phyloP scores from a whole-genome alignment of 2,888 invertebrate species.

The Taphrorychus bicolor region DNA sequence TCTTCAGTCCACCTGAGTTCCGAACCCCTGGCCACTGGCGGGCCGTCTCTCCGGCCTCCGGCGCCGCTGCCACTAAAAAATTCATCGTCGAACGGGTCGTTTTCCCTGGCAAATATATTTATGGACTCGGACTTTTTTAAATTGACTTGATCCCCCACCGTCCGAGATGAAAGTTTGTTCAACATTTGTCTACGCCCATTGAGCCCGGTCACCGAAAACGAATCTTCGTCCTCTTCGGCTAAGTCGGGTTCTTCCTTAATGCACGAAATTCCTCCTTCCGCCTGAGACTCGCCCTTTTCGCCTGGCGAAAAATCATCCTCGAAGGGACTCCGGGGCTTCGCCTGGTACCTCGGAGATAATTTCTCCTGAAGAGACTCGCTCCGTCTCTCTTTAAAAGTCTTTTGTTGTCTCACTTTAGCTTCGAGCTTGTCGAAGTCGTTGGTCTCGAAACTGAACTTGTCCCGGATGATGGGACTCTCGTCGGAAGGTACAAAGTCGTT shows the following conservation, averaged over 20 bases:
- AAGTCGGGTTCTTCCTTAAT: constrained; percentile 57
- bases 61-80: constrained; percentile 71
- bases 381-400: constrained; percentile 40
- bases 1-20: constrained; percentile 62
- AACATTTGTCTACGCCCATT: constrained; percentile 51
- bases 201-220: constrained; percentile 44
- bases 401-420: constrained; percentile 45
- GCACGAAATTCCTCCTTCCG: constrained; percentile 52
- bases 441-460: constrained; percentile 62
- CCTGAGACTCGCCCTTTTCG: constrained; percentile 45
- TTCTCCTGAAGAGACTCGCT: constrained; percentile 43
- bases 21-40: constrained; percentile 48
- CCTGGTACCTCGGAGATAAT: constrained; percentile 45
- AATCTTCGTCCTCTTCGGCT: constrained; percentile 51
- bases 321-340: constrained; percentile 57
- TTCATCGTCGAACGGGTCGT: constrained; percentile 89
- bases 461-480: constrained; percentile 35
- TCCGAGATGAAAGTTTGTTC: constrained; percentile 49
- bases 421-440: constrained; percentile 68
- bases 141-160: constrained; percentile 62
- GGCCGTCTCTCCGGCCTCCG: constrained; percentile 41
- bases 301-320: constrained; percentile 67
- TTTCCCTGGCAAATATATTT: constrained; percentile 86
- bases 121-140: constrained; percentile 89
- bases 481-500: constrained; percentile 38